Conservation (phyloP, 53 echinoderm and acorn worm species). For the Apostichopus leukothele region DNA sequence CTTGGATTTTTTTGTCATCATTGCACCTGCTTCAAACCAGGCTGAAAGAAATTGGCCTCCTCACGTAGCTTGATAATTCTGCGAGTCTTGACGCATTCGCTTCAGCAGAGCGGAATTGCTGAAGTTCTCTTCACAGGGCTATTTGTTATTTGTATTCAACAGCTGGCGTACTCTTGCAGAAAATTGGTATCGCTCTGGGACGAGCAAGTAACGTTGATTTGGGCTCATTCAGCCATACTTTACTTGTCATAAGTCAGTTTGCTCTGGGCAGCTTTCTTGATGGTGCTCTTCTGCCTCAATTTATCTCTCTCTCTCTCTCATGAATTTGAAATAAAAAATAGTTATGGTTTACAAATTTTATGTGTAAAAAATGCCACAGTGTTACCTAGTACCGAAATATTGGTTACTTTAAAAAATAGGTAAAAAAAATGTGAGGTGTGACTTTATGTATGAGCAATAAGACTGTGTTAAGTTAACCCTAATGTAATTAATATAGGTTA, state of each 20-base stretch:
- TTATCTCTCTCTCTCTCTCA: too few relatives aligned
- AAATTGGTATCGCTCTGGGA: conserved; percentile 40
- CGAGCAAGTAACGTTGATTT: conserved; percentile 3
- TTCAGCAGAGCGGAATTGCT: conserved; percentile 38
- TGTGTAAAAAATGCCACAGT: not conserved
- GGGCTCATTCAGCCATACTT: conserved; percentile 26
- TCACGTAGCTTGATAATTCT: conserved; percentile 12
- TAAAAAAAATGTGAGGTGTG: too few relatives aligned
- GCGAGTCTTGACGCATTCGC: conserved; percentile 25
- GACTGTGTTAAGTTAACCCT: too few relatives aligned
- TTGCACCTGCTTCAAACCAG: conserved; percentile 37
- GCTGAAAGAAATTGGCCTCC: conserved; percentile 38
- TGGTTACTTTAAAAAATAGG: too few relatives aligned
- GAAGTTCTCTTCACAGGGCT: conserved; percentile 8
- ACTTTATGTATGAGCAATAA: too few relatives aligned
- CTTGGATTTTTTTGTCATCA: conserved; percentile 1
- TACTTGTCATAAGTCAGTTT: conserved; percentile 38
- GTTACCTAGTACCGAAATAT: not conserved
- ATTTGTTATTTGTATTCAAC: conserved; percentile 35
- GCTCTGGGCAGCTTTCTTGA: conserved; percentile 5
- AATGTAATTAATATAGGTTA: too few relatives aligned
- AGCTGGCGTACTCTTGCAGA: conserved; percentile 43
- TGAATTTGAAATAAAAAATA: not conserved
- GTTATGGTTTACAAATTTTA: not conserved
- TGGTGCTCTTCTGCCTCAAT: not conserved